phyloP scores from a whole-genome alignment of 2,113 vertebrate genomes.

The Tiliqua scincoides region DNA sequence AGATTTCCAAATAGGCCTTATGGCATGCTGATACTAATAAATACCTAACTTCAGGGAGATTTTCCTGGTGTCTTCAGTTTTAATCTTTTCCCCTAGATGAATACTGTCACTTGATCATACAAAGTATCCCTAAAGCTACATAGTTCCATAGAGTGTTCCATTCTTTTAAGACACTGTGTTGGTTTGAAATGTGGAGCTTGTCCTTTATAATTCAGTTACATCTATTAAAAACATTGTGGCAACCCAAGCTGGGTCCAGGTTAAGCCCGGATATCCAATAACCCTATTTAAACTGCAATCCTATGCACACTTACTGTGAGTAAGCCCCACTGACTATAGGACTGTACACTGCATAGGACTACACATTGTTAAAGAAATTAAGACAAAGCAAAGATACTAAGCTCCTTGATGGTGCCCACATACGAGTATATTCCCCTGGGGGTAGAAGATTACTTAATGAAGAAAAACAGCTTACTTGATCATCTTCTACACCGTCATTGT shows the following conservation, averaged over 20 bases:
- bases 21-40: neutral
- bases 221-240: neutral
- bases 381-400: neutral
- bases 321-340: too few relatives aligned
- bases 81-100: neutral
- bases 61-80: neutral
- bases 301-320: too few relatives aligned
- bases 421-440: neutral
- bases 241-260: neutral
- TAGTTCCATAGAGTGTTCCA: neutral
- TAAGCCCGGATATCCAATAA: neutral
- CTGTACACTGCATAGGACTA: too few relatives aligned
- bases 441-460: neutral
- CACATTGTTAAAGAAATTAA: neutral
- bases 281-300: neutral
- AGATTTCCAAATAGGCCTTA: neutral
- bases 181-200: neutral
- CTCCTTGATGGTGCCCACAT: neutral
- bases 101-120: neutral
- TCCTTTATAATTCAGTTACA: neutral
- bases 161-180: neutral
- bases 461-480: slow-evolving; percentile 82
- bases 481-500: slow-evolving; percentile 92
- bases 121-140: neutral
- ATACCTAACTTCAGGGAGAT: neutral